phyloP scores from a whole-genome alignment of 2,113 vertebrate genomes.

The Lophius piscatorius region DNA sequence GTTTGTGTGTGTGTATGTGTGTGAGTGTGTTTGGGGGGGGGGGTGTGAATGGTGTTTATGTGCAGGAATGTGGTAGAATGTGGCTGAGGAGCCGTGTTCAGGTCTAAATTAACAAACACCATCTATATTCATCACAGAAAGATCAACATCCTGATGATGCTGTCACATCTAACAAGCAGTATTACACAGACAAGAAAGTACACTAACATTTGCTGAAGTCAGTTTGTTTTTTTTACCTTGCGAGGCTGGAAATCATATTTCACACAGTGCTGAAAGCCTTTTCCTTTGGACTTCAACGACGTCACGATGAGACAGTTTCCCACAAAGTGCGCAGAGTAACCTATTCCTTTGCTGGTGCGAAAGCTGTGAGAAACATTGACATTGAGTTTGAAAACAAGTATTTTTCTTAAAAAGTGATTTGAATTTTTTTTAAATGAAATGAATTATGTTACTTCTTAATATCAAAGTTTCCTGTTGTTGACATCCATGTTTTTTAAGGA shows the following conservation, averaged over 20 bases:
- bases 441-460: background rate
- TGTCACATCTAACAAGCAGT: conserved; percentile 40
- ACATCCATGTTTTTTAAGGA: no score
- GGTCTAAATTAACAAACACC: conserved; percentile 70
- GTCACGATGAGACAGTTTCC: conserved; percentile 99
- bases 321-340: conserved; percentile 99
- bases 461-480: no score
- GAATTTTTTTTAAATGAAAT: conserved; percentile 12
- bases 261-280: conserved; percentile 99
- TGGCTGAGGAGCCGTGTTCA: conserved; percentile 17
- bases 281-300: conserved; percentile 97
- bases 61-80: conserved; percentile 23
- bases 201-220: background rate
- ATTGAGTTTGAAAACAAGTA: no score
- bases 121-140: conserved; percentile 57
- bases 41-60: conserved; percentile 26
- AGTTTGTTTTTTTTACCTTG: conserved; percentile 84
- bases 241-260: conserved; percentile 99
- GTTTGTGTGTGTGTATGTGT: no score
- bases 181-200: background rate
- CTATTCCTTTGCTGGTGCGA: conserved; percentile 98
- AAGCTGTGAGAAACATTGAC: conserved; percentile 80
- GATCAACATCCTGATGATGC: conserved; percentile 7
- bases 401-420: no score
- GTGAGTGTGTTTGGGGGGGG: no score